A percentile compares a stretch with the other conserved stretches of the same genome.
phyloP scores from a whole-genome alignment of 1,140 invertebrate genomes.

The Zaprionus tsacasi region DNA sequence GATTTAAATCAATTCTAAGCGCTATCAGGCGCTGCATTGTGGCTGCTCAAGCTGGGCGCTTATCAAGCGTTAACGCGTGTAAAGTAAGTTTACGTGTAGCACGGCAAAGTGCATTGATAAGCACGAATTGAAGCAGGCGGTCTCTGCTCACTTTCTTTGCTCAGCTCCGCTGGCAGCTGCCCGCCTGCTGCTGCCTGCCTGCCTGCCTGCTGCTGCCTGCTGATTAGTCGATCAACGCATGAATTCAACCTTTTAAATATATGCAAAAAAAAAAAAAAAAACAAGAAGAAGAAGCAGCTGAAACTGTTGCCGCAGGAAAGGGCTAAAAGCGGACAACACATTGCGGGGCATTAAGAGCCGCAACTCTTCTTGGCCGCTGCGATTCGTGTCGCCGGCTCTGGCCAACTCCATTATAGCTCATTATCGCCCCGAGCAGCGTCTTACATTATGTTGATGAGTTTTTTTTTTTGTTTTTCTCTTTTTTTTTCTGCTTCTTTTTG shows the following conservation, averaged over 20 bases:
- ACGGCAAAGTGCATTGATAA: constrained; percentile 80
- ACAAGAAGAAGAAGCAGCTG: neutral
- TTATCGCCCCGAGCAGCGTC: constrained; percentile 82
- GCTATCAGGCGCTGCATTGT: constrained; percentile 38
- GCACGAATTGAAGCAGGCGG: constrained; percentile 4
- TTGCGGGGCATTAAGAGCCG: constrained; percentile 54
- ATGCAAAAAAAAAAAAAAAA: constrained; percentile 66
- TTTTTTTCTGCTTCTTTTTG: neutral
- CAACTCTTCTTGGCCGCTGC: constrained; percentile 13
- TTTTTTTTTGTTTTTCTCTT: constrained; percentile 10
- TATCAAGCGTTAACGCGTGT: constrained; percentile 71
- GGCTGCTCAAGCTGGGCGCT: constrained; percentile 23
- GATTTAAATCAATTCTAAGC: constrained; percentile 75
- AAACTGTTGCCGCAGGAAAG: constrained; percentile 21
- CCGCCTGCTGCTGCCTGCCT: constrained; percentile 34
- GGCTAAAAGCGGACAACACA: constrained; percentile 19
- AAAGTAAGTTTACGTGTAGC: constrained; percentile 81
- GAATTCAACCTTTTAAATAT: constrained; percentile 73
- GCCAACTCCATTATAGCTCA: constrained; percentile 83
- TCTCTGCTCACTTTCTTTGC: constrained; percentile 6
- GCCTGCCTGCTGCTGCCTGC: constrained; percentile 17
- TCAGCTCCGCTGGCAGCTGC: constrained; percentile 25
- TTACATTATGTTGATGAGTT: constrained; percentile 84
- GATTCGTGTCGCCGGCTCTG: constrained; percentile 29
- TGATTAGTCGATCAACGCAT: constrained; percentile 76